Evolutionary conservation across 2,888 invertebrate species (phyloP), one percentile per base, ranked within the genome.

Genomic region (Dynastes maya): DNA sequence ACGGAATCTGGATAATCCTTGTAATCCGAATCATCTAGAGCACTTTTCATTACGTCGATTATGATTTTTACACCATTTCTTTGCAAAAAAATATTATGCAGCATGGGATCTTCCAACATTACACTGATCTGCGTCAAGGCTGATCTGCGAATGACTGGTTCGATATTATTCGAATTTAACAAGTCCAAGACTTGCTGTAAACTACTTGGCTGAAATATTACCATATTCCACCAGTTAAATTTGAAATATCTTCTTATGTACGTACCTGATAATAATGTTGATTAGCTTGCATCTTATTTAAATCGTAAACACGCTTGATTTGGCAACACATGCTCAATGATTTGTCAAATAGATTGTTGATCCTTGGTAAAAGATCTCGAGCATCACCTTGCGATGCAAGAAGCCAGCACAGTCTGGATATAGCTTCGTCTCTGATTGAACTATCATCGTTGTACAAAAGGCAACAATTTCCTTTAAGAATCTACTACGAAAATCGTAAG

Each of bases 61-160:
- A 91, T 83, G 64, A 92, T 84, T 72, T 89, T 87, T 11, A 94
- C 80, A 0, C 94, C 94, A 79, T 91, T 89, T 68, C 89, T 88
- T 70, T 91, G 90, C 16, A 93, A 79, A 84, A 94, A 94, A 0
- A 90, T 85, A 40, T 91, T 90, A 82, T 94, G 94, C 51, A 92
- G 84, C 27, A 91, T 90, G 58, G 89, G 89, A 83, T 94, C 93
- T 11, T 93, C 90, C 85, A 93, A 86, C 91, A 94, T 91, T 0
- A 93, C 93, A 32, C 92, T 91, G 27, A 94, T 87, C 87, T 94
- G 94, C 79, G 93, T 92, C 77, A 94, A 87, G 49, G 93, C 93
- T 68, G 93, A 93, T 82, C 93, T 91, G 5, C 92, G 90, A 75
- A 94, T 88, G n/a, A 92, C 92, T 0, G 94, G 93, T 83, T 94